Conservation (phyloP, 2,888 invertebrate species). For the Incurvaria masculella region DNA sequence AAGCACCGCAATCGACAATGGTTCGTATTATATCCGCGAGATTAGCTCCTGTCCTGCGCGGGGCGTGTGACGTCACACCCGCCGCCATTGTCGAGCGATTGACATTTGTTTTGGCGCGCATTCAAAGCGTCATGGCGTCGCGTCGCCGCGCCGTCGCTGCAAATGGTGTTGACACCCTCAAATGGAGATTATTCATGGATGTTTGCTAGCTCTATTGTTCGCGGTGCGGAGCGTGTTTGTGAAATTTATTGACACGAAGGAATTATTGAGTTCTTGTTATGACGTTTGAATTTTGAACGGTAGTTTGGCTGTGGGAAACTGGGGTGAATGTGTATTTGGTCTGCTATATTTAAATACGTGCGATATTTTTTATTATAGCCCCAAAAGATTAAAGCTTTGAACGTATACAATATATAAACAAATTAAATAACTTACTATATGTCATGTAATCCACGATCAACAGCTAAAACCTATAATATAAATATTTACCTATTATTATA, state of each 20-base stretch:
- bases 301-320: constrained; percentile 28
- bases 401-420: too few species aligned
- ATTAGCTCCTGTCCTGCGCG: constrained; percentile 23
- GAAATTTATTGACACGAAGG: constrained; percentile 50
- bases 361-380: too few species aligned
- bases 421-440: too few species aligned
- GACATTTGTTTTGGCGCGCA: constrained; percentile 46
- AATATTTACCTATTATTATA: too few species aligned
- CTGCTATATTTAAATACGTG: too few species aligned
- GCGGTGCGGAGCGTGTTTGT: constrained; percentile 43
- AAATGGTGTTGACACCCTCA: constrained; percentile 50
- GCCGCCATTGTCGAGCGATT: constrained; percentile 34
- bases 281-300: constrained; percentile 37
- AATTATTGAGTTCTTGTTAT: constrained; percentile 48
- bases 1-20: constrained; percentile 37
- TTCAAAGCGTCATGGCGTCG: constrained; percentile 19
- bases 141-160: constrained; percentile 22
- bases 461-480: too few species aligned
- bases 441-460: too few species aligned
- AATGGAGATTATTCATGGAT: constrained; percentile 53
- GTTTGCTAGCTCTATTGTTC: constrained; percentile 44
- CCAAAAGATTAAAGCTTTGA: too few species aligned
- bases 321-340: too few species aligned
- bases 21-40: constrained; percentile 33
- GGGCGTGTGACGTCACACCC: constrained; percentile 20